Evolutionary conservation across 2,888 invertebrate genomes (phyloP).

Genomic region (Theretra japonica): DNA sequence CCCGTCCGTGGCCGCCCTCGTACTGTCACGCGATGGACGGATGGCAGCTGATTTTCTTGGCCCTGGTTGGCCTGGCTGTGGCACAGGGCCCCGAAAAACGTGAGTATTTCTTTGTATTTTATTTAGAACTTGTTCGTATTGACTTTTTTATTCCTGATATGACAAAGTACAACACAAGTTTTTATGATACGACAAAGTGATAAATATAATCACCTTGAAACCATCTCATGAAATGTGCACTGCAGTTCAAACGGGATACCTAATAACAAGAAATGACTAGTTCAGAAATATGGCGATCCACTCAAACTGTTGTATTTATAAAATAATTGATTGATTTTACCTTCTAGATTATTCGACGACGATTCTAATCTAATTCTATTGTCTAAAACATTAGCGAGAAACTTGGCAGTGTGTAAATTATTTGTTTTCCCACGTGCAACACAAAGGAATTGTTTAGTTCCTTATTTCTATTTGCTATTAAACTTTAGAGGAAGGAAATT

Average conservation of each 20-base stretch:
- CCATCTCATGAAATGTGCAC: no score
- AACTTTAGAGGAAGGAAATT: neutral
- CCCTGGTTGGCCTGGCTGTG: constrained; percentile 52
- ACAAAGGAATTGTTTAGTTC: constrained; percentile 14
- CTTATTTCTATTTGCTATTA: constrained; percentile 10
- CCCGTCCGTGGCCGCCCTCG: neutral
- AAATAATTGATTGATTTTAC: no score
- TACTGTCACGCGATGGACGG: constrained; percentile 42
- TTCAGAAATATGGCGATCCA: no score
- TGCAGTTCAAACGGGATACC: no score
- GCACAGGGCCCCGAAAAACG: constrained; percentile 69
- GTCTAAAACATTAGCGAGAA: constrained; percentile 1
- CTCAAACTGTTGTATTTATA: no score
- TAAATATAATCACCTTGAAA: no score
- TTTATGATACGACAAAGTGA: no score
- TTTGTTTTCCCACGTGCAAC: constrained; percentile 2
- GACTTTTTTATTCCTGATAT: no score
- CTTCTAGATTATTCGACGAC: no score
- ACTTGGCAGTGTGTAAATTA: neutral
- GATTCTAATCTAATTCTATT: neutral
- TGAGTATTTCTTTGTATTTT: constrained; percentile 48
- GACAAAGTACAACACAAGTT: no score
- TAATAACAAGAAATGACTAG: no score
- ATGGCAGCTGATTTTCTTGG: constrained; percentile 50
- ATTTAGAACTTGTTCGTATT: no score